A percentile compares a stretch with the other conserved stretches of the same genome.
Evolutionary conservation across 2,113 vertebrate species (phyloP).

Genomic region (Pampusana beccarii): DNA sequence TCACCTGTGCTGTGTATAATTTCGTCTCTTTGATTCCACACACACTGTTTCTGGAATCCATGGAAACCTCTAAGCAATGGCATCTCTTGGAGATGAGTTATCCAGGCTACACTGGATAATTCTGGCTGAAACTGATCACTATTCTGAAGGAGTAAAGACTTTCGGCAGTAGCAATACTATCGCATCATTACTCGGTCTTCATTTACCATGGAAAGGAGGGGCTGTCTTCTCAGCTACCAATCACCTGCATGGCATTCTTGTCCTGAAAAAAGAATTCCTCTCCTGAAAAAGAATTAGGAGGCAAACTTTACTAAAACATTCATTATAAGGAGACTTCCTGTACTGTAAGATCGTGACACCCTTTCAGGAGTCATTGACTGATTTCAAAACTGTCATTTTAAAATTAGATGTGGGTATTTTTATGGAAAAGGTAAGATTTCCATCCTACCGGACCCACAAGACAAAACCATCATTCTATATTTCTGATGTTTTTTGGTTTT

Average conservation of each 20-base stretch:
- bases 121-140: neutral
- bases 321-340: neutral
- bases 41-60: neutral
- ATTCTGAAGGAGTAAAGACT: neutral
- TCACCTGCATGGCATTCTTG: neutral
- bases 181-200: neutral
- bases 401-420: neutral
- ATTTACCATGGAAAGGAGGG: neutral
- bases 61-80: neutral
- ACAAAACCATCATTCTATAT: fast-evolving
- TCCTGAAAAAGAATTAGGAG: neutral
- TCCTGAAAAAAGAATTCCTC: neutral
- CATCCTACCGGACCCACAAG: neutral
- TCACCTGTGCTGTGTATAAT: neutral
- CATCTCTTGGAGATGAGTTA: neutral
- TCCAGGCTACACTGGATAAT: neutral
- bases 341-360: neutral
- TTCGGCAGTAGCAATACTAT: neutral
- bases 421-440: neutral
- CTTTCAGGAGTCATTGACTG: neutral
- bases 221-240: neutral
- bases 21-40: neutral
- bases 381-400: neutral
- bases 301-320: neutral
- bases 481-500: neutral